These are phyloP conservation scores for Trissolcus basalis DNA, from an alignment of 1,140 invertebrate genomes.

Conservation along the genomic window DNA sequence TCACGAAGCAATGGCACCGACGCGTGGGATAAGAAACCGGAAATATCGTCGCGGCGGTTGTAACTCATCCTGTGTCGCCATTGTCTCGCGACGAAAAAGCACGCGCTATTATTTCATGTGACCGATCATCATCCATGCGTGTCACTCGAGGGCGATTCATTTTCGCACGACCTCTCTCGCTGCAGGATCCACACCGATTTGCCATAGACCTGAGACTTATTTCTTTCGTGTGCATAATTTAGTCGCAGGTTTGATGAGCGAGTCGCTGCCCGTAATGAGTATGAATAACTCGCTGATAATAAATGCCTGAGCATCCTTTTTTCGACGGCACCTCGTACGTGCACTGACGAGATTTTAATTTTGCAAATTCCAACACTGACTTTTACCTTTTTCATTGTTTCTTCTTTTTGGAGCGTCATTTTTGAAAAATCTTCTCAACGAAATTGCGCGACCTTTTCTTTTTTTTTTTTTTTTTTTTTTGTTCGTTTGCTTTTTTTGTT, in stretches of 20 bases:
- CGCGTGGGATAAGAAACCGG: slow-evolving; percentile 70
- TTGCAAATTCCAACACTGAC: too few relatives aligned
- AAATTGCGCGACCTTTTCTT: too few relatives aligned
- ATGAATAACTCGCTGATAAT: slow-evolving; percentile 15
- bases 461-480: background rate
- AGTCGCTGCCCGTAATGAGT: slow-evolving; percentile 16
- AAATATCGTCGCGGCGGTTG: slow-evolving; percentile 57
- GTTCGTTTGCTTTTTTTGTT: too few relatives aligned
- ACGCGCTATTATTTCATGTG: slow-evolving; percentile 35
- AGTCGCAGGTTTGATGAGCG: slow-evolving; percentile 20
- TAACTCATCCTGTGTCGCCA: slow-evolving; percentile 60
- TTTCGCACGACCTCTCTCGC: slow-evolving; percentile 8
- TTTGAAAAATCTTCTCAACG: too few relatives aligned
- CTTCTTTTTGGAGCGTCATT: too few relatives aligned
- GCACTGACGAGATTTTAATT: too few relatives aligned
- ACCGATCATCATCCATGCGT: slow-evolving; percentile 34
- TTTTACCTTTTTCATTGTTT: too few relatives aligned
- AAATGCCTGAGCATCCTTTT: background rate
- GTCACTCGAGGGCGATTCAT: slow-evolving; percentile 37
- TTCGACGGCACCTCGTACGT: too few relatives aligned
- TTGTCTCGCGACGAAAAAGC: slow-evolving; percentile 55
- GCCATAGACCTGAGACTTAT: slow-evolving; percentile 4
- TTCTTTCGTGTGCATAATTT: slow-evolving; percentile 32
- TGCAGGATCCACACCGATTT: slow-evolving; percentile 29
- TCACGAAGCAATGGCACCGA: slow-evolving; percentile 42